Conservation (phyloP, 1,140 invertebrate genomes). For the Eurosta solidaginis region DNA sequence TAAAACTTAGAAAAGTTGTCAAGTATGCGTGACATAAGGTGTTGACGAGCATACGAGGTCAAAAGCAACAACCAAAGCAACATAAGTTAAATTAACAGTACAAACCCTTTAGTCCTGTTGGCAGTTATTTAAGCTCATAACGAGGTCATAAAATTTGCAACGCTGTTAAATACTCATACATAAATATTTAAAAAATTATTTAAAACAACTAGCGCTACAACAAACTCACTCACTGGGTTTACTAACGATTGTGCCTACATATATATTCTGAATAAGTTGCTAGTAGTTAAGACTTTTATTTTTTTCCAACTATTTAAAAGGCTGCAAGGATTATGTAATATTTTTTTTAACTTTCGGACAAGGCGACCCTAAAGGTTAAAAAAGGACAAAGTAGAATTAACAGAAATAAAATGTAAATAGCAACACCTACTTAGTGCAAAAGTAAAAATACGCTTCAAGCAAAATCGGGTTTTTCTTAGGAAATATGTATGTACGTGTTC, state of each 20-base stretch:
- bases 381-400: not conserved
- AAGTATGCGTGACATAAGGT: slow-evolving; percentile 9
- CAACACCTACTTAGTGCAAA: not conserved
- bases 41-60: slow-evolving; percentile 9
- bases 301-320: not conserved
- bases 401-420: not conserved
- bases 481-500: not conserved
- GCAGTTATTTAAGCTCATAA: not conserved
- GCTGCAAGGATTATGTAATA: not conserved
- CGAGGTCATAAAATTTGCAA: not conserved
- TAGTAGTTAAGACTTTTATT: slow-evolving; percentile 5
- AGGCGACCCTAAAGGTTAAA: no score
- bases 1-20: slow-evolving; percentile 3
- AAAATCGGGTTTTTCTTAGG: not conserved
- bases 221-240: not conserved
- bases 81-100: not conserved
- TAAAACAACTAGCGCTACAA: not conserved
- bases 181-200: not conserved
- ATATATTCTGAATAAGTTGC: slow-evolving; percentile 4
- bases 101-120: not conserved
- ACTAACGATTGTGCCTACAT: not conserved
- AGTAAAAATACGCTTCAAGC: not conserved
- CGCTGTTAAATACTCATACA: not conserved
- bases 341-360: no score
- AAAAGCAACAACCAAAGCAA: no score